Evolutionary conservation across 2,888 invertebrate genomes (phyloP), one percentile per base, ranked within the genome.

Genomic region (Quadroppia sp.): DNA sequence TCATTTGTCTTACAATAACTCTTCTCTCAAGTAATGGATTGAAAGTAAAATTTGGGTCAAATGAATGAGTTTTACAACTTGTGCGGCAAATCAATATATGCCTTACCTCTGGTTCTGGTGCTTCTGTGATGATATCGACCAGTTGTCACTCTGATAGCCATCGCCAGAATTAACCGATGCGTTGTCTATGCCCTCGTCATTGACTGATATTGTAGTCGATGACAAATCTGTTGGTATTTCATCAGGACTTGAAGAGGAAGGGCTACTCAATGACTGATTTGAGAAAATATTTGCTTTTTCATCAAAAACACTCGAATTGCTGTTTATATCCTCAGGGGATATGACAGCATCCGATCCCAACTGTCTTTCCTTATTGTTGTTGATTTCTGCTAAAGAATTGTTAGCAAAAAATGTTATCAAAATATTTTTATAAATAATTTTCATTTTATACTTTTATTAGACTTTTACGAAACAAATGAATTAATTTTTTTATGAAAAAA

Each of bases 71-170:
- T 30, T 53, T 11, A 30, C 25, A 25, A 25, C 6, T 56, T 45
- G 6, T 45, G 17, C 15, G 15, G 45, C 11, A 6, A 13, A 17
- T 30, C 28, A 56, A 30, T 15, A 56, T 13, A 56, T 13, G 30
- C 30, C 61, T 36, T 69, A 69, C 69, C 69, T 69, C 25, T 69
- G 69, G n/a, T n/a, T n/a, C n/a, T n/a, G n/a, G 7, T 67, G 32
- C n/a, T 20, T 67, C 23, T 40, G 23, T 9, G 69, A 69, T 0
- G 69, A 69, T 15, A 45, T 45, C 45, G 69, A 69, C 69, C 69
- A 69, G 3, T 69, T 69, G 28, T 69, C 69, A 17, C 45, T 45
- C 23, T 69, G 69, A 69, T 69, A 69, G 42, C 69, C 69, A 69
- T 69, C 69, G 17, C 45, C 45, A 20, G 69, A 69, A 23, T 45